Evolutionary conservation across 2,797 vertebrate species (phyloP).

Genomic region (Peromyscus melanophrys): DNA sequence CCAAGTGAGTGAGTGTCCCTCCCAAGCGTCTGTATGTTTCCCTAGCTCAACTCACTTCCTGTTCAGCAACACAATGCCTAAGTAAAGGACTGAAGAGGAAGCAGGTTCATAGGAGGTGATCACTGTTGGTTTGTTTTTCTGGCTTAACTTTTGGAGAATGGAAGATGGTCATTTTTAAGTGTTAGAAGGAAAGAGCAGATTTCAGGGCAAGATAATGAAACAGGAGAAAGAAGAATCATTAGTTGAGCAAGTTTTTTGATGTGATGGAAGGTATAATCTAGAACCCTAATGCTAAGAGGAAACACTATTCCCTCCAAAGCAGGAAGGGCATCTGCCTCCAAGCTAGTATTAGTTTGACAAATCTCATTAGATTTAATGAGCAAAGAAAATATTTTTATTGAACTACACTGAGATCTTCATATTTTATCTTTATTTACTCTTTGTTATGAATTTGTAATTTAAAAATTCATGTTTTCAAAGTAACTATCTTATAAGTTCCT

Average conservation of each 20-base stretch:
- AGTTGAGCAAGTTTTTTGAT: neutral
- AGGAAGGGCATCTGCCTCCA: too few relatives aligned
- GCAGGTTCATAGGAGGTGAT: neutral
- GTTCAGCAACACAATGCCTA: neutral
- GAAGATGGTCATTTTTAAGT: neutral
- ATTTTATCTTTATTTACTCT: neutral
- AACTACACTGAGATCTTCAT: neutral
- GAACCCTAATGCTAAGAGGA: neutral
- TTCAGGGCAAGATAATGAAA: neutral
- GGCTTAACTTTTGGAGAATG: neutral
- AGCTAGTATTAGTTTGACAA: neutral
- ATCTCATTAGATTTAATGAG: neutral
- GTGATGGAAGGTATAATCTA: neutral
- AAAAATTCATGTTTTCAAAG: neutral
- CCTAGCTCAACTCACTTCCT: neutral
- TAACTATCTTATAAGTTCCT: neutral
- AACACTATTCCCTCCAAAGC: neutral
- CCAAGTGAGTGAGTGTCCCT: neutral
- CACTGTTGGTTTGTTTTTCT: neutral
- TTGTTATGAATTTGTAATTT: neutral
- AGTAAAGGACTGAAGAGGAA: neutral
- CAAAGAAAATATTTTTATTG: neutral
- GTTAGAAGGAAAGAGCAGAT: neutral
- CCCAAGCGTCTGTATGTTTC: neutral
- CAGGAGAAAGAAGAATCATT: neutral